Evolutionary conservation across 2,797 vertebrate species (phyloP).

Genomic region (Anguilla marmorata): DNA sequence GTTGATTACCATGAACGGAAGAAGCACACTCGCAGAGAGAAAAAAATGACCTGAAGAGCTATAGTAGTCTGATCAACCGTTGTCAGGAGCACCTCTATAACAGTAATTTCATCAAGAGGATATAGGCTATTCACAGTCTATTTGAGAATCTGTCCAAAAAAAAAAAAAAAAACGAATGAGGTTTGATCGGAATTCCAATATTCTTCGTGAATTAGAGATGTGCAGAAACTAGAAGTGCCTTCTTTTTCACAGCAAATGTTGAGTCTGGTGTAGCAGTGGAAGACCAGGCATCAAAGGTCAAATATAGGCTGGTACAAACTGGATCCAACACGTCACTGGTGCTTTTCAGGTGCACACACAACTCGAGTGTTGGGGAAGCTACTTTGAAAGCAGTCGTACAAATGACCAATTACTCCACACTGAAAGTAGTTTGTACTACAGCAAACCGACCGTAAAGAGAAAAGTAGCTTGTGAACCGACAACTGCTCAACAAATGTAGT

Average conservation of each 20-base stretch:
- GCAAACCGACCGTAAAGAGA: too few relatives aligned
- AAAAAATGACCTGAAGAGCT: neutral
- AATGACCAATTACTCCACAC: too few relatives aligned
- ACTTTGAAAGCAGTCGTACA: too few relatives aligned
- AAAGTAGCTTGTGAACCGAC: too few relatives aligned
- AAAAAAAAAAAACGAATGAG: neutral
- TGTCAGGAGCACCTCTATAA: neutral
- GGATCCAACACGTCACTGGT: neutral
- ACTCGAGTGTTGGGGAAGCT: neutral
- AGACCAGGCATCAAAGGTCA: neutral
- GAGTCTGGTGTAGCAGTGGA: neutral
- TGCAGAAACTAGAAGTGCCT: neutral
- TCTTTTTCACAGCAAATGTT: neutral
- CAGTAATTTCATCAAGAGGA: neutral
- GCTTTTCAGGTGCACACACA: neutral
- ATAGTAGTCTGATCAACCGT: constrained; percentile 1
- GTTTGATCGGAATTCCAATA: neutral
- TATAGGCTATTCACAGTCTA: too few relatives aligned
- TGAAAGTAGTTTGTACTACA: too few relatives aligned
- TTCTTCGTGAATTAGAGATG: neutral
- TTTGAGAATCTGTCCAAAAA: too few relatives aligned
- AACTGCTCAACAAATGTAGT: too few relatives aligned
- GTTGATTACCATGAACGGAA: constrained; percentile 3
- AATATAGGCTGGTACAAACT: neutral
- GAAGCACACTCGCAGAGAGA: neutral